Evolutionary conservation across 2,113 vertebrate genomes (phyloP), one percentile per base, ranked within the genome.

Genomic region (Chelonoidis abingdonii): DNA sequence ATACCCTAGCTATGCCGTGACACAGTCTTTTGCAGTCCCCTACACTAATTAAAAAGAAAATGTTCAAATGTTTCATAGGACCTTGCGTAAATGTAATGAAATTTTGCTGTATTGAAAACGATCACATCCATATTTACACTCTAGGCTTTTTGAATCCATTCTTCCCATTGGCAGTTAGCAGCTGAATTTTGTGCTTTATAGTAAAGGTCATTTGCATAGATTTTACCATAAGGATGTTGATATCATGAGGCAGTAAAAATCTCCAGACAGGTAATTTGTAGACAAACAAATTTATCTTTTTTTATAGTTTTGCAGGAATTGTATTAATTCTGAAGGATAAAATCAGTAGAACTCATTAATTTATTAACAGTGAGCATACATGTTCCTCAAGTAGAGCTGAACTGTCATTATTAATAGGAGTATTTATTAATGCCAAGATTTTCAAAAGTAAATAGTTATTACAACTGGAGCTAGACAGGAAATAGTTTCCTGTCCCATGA

Each of bases 231-330:
- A 16, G 82, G 17, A 52, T 31, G 27, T 49, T 90, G 87, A 89
- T 94, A 76, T 76, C 83, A 21, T 38, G 65, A 76, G 84, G 89
- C 41, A 89, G 57, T 62, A 86, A 82, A 86, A 82, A 90, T 88
- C 90, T 93, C 54, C 84, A 93, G 82, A 72, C 53, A 84, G 82
- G 38, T 93, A 86, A 87, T 94, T 92, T 93, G 54, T 47, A 89
- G 89, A 62, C 44, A 84, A 72, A 80, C 79, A 78, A 56, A 57
- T 88, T 16, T 84, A 19, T 69, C 95, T 92, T 41, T 62, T 84
- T 84, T 84, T 92, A 53, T 31, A 0, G n/a, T 93, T 90, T 95
- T 92, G 27, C 59, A 90, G n/a, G 4, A 27, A 81, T 79, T 50
- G 17, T 90, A 76, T 88, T 86, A 83, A 52, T 79, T 93, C 44